A percentile compares a stretch with the other conserved stretches of the same genome.
These are phyloP conservation scores for Psephotus haematonotus DNA, from an alignment of 2,113 vertebrate genomes.

Conservation along the genomic window DNA sequence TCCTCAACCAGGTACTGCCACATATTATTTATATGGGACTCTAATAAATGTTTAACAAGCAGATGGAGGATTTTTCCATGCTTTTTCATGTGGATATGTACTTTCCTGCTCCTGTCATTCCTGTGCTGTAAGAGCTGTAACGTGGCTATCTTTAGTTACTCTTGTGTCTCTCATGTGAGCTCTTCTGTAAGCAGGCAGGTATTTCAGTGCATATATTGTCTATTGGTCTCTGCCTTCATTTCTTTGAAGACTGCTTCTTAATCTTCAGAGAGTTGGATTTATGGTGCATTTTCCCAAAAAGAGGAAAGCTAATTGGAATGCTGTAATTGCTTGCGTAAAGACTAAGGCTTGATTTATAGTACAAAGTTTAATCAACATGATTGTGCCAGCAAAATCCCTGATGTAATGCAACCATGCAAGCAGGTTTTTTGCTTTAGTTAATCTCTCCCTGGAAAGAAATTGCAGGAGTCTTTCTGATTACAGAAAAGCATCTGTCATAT, in stretches of 20 bases:
- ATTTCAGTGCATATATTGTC: neutral
- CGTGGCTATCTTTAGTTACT: constrained; percentile 6
- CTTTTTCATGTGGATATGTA: neutral
- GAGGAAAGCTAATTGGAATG: neutral
- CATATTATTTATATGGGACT: neutral
- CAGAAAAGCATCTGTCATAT: neutral
- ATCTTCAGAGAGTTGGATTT: constrained; percentile 60
- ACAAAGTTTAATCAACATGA: neutral
- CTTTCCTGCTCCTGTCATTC: neutral
- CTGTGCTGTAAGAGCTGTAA: neutral
- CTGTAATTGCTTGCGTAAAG: neutral
- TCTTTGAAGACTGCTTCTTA: constrained; percentile 58
- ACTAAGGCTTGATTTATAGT: neutral
- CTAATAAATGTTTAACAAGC: neutral
- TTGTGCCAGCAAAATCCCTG: neutral
- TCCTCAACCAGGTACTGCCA: neutral
- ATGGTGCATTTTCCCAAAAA: constrained; percentile 20
- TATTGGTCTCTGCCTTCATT: constrained; percentile 21
- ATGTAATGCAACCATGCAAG: neutral
- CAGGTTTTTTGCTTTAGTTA: neutral
- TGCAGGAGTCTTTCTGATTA: neutral
- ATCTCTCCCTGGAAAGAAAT: neutral
- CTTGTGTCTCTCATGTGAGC: neutral
- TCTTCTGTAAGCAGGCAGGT: neutral
- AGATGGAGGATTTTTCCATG: neutral